A percentile compares a stretch with the other conserved stretches of the same genome.
Conservation (phyloP, 2,888 invertebrate species). For the Hoplodrina blanda region DNA sequence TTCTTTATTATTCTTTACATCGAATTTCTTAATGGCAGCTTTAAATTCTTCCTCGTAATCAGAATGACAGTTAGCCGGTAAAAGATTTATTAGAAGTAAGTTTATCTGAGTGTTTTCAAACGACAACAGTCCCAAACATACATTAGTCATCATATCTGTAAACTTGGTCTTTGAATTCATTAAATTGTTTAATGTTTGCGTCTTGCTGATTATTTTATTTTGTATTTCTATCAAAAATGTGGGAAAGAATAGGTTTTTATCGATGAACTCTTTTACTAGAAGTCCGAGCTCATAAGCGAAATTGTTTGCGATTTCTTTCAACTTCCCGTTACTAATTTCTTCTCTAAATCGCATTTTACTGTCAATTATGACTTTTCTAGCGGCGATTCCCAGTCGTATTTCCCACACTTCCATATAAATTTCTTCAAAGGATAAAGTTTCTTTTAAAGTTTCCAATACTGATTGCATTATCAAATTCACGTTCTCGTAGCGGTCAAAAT, state of each 20-base stretch:
- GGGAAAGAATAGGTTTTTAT: slow-evolving; percentile 45
- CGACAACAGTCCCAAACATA: slow-evolving; percentile 40
- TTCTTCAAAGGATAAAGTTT: slow-evolving; percentile 53
- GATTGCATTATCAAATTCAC: slow-evolving; percentile 60
- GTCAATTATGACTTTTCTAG: slow-evolving; percentile 51
- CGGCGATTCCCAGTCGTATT: slow-evolving; percentile 61
- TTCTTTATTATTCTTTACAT: slow-evolving; percentile 60
- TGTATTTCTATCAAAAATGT: slow-evolving; percentile 23
- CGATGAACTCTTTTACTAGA: slow-evolving; percentile 60
- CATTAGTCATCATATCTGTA: slow-evolving; percentile 21
- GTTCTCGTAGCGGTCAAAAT: slow-evolving; percentile 25
- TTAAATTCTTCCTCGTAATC: slow-evolving; percentile 45
- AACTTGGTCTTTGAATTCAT: neutral
- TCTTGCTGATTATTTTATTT: slow-evolving; percentile 19
- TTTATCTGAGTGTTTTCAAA: slow-evolving; percentile 59
- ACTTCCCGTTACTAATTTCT: neutral
- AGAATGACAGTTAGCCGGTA: slow-evolving; percentile 46
- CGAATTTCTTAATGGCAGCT: slow-evolving; percentile 59
- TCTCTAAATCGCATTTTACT: slow-evolving; percentile 19
- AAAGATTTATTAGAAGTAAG: slow-evolving; percentile 63
- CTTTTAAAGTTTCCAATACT: slow-evolving; percentile 57
- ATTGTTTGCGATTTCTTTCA: slow-evolving; percentile 41
- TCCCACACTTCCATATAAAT: slow-evolving; percentile 69
- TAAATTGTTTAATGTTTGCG: neutral
- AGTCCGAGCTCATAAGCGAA: slow-evolving; percentile 64